These are phyloP conservation scores for Malurus leucopterus DNA, from an alignment of 2,797 vertebrate genomes.

Conservation along the genomic window DNA sequence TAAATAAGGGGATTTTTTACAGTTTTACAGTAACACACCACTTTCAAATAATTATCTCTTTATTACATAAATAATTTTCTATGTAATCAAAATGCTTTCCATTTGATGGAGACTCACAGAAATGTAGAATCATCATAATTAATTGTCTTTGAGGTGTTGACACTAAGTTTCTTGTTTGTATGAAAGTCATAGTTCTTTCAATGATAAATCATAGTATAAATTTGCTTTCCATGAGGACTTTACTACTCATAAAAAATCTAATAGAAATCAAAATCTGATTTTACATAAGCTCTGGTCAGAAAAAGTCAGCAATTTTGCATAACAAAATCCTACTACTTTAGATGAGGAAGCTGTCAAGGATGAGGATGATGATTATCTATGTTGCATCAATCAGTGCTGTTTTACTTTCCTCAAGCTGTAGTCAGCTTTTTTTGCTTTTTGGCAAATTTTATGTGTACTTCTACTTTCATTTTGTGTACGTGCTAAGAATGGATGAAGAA, in stretches of 20 bases:
- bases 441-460: conserved; percentile 5
- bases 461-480: conserved; percentile 16
- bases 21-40: background rate
- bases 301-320: conserved; percentile 7
- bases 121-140: background rate
- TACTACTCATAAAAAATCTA: background rate
- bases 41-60: conserved; percentile 28
- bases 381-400: background rate
- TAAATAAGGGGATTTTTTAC: conserved; percentile 11
- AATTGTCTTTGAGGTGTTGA: background rate
- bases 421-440: conserved; percentile 11
- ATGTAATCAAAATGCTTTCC: conserved; percentile 37
- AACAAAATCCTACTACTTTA: background rate
- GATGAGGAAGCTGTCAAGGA: background rate
- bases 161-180: background rate
- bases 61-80: conserved; percentile 10
- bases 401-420: background rate
- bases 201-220: background rate
- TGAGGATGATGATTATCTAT: background rate
- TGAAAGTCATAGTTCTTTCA: conserved; percentile 5
- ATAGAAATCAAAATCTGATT: background rate
- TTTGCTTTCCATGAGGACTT: conserved; percentile 1
- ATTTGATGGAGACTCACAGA: background rate
- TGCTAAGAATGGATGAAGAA: conserved; percentile 43
- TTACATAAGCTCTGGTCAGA: background rate